Evolutionary conservation across 1,140 invertebrate species (phyloP), one percentile per base, ranked within the genome.

Genomic region (Bemisia tabaci): DNA sequence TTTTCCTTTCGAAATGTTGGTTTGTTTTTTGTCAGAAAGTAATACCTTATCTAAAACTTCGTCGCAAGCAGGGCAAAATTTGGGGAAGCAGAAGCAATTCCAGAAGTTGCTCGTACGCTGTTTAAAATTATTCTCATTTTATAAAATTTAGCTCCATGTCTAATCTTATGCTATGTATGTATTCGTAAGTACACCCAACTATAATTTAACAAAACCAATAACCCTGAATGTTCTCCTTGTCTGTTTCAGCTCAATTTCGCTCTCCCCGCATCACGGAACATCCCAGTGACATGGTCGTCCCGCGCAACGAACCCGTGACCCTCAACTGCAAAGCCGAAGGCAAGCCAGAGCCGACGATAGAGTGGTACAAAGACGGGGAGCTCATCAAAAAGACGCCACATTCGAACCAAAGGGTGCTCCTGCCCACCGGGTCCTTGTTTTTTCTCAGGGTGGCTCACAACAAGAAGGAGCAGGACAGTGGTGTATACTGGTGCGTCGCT

Each of bases 311-410:
- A 75, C 89, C 89, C 24, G 92, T 92, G 1, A 80, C 93, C 33
- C 80, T 98, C 59, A 90, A 94, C 81, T 98, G 95, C 79, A 86
- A 87, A 64, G 95, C 95, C 17, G 86, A 87, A 77, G 95, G 95
- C 58, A 87, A 91, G 75, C 95, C 95, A 1, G 92, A 96, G 75
- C 95, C 95, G 2, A 87, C 83, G n/a, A 83, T 97, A 24, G 83
- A 86, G 70, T 97, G 94, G 94, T 87, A 87, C 72, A 95, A 91
- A 79, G 90, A 94, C 75, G 87, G 87, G 12, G 83, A 89, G 68
- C 77, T 76, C 5, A 76, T 91, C 70, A 85, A 87, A 71, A 81
- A 89, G 69, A 82, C 72, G 12, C 64, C 66, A 2, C 68, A 68
- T 2, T 70, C 70, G 1, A 67, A 70, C 2, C 72, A 74, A 60